phyloP scores from a whole-genome alignment of 1,140 invertebrate genomes.

The Orius insidiosus region DNA sequence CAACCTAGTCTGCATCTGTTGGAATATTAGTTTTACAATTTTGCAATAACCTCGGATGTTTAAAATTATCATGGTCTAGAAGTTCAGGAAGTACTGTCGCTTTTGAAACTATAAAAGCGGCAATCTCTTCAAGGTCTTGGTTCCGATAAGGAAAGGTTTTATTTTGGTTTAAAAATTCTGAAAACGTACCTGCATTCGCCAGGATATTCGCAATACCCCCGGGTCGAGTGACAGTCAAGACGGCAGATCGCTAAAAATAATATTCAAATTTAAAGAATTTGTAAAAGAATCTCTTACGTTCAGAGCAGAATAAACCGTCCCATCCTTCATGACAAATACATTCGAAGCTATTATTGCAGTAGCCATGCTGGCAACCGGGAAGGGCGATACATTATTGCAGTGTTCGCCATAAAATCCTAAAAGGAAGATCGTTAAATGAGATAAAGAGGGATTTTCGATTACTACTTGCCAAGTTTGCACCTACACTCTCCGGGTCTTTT shows the following conservation, averaged over 20 bases:
- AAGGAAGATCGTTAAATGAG: background rate
- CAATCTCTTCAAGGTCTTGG: too few species aligned
- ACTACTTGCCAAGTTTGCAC: constrained; percentile 44
- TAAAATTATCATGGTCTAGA: constrained; percentile 4
- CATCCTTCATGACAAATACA: constrained; percentile 71
- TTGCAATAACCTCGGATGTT: background rate
- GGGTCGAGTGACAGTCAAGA: constrained; percentile 54
- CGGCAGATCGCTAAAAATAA: constrained; percentile 49
- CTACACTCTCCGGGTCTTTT: constrained; percentile 66
- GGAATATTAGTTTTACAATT: too few species aligned
- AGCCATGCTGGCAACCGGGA: constrained; percentile 69
- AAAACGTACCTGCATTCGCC: constrained; percentile 46
- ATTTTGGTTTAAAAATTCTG: too few species aligned
- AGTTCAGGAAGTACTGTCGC: too few species aligned
- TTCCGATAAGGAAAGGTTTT: background rate
- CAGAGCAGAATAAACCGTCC: constrained; percentile 76
- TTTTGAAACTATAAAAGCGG: too few species aligned
- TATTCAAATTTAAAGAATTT: constrained; percentile 9
- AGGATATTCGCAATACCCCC: constrained; percentile 65
- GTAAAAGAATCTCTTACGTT: constrained; percentile 38
- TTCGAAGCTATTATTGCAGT: constrained; percentile 68
- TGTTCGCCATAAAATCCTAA: constrained; percentile 57
- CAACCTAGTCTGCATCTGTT: constrained; percentile 60
- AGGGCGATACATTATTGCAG: constrained; percentile 68
- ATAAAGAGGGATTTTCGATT: background rate